Base-by-base conservation (phyloP, 2,888 invertebrate species). In the Crossocerus cetratus region DNA sequence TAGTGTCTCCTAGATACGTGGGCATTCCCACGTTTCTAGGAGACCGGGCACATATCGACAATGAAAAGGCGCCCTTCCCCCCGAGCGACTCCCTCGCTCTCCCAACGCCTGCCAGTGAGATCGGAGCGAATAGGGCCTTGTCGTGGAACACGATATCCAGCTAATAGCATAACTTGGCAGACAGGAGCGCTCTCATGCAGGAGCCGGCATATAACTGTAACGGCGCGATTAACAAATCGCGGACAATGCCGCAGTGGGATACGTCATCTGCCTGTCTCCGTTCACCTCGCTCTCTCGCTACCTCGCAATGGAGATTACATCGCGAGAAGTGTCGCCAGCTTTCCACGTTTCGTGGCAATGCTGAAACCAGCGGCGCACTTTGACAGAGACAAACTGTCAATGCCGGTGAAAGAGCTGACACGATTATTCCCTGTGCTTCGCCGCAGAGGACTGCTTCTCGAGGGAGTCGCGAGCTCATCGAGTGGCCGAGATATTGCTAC, bases 1-100 rank as follows among this genome's bases (percentile, higher is more conserved):
- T 72, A 78, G 80, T 77, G 71, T 59, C 81, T 75, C 77, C 82
- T 82, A 78, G 82, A 86, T 86, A 86, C 86, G 86, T 86, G 86
- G 84, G 86, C 86, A 86, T 84, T 69, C 69, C 78, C 32, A 32
- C 32, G 32, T 32, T 32, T 32, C 32, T 32, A 32, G 32, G 32
- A 32, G 32, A 32, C 32, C 32, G 4, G 49, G 74, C 72, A 71
- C 66, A 76, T 77, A 73, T 77, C 81, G 77, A 80, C 81, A 72
- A 78, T 78, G 81, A 82, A 81, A 79, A 84, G 73, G 76, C 53
- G 56, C 57, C 44, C 18, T 42, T 8, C 56, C 49, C 49, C 44
- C 60, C 65, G n/a, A 43, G 54, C 22, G 11, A 32, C 32, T 32
- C 32, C 60, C 73, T 61, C 55, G 66, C 54, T 62, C 62, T 49